Percentiles rank a stretch among this genome's conserved stretches.
Conservation (phyloP, 2,113 vertebrate genomes). For the Bos taurus region ARS-UCD2.0 NC_037328.1:37649001-37649500, state of each 20-base stretch:
- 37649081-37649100: background rate
- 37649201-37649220: background rate
- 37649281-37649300: background rate
- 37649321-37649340: background rate
- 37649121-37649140: background rate
- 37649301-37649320: background rate
- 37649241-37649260: background rate
- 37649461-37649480: background rate
- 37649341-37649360: background rate
- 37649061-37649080: background rate
- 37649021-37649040: background rate
- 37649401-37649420: constrained; percentile 9
- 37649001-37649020: background rate
- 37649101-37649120: background rate
- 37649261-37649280: background rate
- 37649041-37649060: background rate
- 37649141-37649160: background rate
- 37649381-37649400: constrained; percentile 6
- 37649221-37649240: background rate
- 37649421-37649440: background rate
- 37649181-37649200: background rate
- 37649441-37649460: constrained; percentile 10
- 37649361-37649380: constrained; percentile 12
- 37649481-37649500: background rate
- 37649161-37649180: background rate